Percentiles rank a stretch among this genome's conserved stretches.
Evolutionary conservation across 2,797 vertebrate species (phyloP).

Genomic region (Atherinosoma microstoma): DNA sequence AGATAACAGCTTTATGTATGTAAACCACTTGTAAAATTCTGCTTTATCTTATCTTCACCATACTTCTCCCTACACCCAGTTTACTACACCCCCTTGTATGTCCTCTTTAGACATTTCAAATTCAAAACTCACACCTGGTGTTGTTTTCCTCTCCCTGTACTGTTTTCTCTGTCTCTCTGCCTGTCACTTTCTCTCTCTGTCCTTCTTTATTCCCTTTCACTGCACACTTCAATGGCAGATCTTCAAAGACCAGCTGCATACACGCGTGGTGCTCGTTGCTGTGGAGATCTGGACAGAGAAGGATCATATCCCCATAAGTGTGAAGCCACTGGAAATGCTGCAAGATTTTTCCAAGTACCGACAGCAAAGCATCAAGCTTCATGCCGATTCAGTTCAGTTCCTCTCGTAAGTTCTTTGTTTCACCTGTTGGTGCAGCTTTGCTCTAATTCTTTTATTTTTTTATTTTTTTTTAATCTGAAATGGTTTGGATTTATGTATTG

Average conservation of each 20-base stretch:
- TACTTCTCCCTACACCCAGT: constrained; percentile 48
- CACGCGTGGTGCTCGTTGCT: constrained; percentile 94
- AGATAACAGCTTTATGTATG: neutral
- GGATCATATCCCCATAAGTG: constrained; percentile 90
- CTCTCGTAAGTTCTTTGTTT: constrained; percentile 88
- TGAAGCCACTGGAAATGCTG: constrained; percentile 92
- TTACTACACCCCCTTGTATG: constrained; percentile 37
- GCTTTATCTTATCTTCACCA: neutral
- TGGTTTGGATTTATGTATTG: neutral
- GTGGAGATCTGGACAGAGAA: constrained; percentile 97
- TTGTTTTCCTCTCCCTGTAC: constrained; percentile 50
- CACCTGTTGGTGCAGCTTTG: neutral
- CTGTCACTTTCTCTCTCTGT: constrained; percentile 4
- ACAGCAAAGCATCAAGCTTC: constrained; percentile 91
- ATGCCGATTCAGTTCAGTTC: constrained; percentile 93
- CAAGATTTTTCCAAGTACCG: constrained; percentile 94
- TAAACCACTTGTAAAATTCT: neutral
- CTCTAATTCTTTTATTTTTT: neutral
- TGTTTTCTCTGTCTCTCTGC: constrained; percentile 16
- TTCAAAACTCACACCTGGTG: constrained; percentile 51
- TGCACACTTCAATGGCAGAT: constrained; percentile 81
- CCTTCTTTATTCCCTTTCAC: constrained; percentile 35
- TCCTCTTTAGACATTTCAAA: constrained; percentile 41
- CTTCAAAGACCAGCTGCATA: constrained; percentile 97
- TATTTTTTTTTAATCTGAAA: no score